A percentile compares a stretch with the other conserved stretches of the same genome.
Conservation (phyloP, 2,888 invertebrate genomes). For the Leptinotarsa tumamoca region DNA sequence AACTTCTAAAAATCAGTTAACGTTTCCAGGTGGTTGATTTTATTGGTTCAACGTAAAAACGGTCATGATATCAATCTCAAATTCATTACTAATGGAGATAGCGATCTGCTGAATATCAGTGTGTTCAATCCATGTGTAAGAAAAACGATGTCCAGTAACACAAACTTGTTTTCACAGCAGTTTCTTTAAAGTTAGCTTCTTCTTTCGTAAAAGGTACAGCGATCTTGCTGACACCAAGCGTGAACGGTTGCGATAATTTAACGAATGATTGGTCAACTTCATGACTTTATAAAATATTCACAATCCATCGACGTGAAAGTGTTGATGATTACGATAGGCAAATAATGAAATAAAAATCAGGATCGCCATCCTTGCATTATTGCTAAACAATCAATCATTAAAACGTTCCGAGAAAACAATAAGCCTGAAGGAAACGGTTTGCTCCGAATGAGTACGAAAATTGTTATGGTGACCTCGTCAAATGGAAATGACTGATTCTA, state of each 20-base stretch:
- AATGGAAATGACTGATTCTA: too few relatives aligned
- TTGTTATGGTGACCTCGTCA: background rate
- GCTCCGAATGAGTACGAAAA: background rate
- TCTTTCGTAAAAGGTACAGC: background rate
- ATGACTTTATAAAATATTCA: background rate
- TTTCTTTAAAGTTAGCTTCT: background rate
- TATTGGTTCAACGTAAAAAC: background rate
- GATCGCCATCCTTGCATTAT: background rate
- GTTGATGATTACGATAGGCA: background rate
- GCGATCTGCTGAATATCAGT: background rate
- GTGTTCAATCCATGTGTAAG: slow-evolving; percentile 4
- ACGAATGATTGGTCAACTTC: background rate
- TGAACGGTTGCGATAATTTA: background rate
- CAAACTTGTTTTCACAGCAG: background rate
- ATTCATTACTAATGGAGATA: background rate
- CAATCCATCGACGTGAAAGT: background rate
- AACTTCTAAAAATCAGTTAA: background rate
- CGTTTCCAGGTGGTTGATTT: background rate
- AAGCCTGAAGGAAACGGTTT: background rate
- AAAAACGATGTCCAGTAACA: slow-evolving; percentile 4
- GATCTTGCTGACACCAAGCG: slow-evolving; percentile 1
- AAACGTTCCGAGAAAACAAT: background rate
- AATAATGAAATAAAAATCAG: background rate
- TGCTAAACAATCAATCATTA: background rate
- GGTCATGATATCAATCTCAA: slow-evolving; percentile 1